These are phyloP conservation scores for Parazoanthus atlanticus DNA, from an alignment of 92 coral and sea anemone species.

Conservation along the genomic window DNA sequence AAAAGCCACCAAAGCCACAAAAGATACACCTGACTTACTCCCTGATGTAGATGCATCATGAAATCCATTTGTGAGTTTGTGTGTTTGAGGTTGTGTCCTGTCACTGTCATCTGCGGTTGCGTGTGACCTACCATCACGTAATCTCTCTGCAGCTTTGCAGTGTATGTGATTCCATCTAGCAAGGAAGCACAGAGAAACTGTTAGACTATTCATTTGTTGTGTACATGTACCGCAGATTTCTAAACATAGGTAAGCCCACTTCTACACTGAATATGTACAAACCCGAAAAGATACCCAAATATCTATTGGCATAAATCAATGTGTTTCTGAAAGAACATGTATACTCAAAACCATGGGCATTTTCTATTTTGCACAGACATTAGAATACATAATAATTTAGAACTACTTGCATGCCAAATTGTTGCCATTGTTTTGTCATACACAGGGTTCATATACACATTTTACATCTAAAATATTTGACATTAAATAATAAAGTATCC, in stretches of 20 bases:
- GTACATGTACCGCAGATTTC: neutral
- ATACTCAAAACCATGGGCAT: too few relatives aligned
- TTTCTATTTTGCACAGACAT: too few relatives aligned
- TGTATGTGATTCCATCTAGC: slow-evolving; percentile 31
- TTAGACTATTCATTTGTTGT: neutral
- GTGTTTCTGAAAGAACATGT: too few relatives aligned
- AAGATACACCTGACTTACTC: neutral
- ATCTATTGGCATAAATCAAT: neutral
- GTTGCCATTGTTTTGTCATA: too few relatives aligned
- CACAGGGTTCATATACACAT: too few relatives aligned
- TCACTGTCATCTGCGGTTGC: neutral
- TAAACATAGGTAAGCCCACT: neutral
- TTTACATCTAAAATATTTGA: too few relatives aligned
- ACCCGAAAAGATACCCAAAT: neutral
- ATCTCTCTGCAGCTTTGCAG: slow-evolving; percentile 32
- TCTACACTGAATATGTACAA: neutral
- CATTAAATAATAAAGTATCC: too few relatives aligned
- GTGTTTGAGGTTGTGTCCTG: slow-evolving; percentile 8
- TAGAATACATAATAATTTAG: too few relatives aligned
- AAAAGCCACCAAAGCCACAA: too few relatives aligned
- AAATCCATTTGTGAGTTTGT: slow-evolving; percentile 29
- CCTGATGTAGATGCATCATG: slow-evolving; percentile 14
- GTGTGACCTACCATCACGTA: slow-evolving; percentile 1
- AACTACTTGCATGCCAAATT: too few relatives aligned
- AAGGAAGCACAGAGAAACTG: neutral